Percentiles rank a stretch among this genome's conserved stretches.
Evolutionary conservation across 2,888 invertebrate genomes (phyloP).

Genomic region (Thyatira batis): DNA sequence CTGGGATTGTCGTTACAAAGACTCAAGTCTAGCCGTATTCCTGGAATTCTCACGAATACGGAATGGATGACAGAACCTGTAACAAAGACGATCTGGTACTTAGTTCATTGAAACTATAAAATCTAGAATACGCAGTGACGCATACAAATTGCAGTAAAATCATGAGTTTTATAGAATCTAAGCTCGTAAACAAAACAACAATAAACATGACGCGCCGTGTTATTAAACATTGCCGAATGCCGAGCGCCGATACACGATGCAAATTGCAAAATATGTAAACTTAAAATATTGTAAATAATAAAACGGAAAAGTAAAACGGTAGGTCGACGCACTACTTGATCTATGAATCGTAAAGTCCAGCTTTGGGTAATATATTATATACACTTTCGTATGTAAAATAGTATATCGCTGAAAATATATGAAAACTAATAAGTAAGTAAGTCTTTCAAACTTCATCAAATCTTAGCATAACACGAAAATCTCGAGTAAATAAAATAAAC

Average conservation of each 20-base stretch:
- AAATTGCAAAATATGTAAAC: background rate
- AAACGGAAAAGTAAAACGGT: background rate
- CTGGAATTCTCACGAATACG: background rate
- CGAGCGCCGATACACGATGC: background rate
- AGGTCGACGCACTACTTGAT: background rate
- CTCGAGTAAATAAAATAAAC: too few species aligned
- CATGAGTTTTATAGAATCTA: background rate
- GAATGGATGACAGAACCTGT: background rate
- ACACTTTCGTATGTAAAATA: too few species aligned
- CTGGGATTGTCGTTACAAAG: slow-evolving; percentile 29
- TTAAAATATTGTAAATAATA: background rate
- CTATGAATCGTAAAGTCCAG: too few species aligned
- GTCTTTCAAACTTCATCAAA: too few species aligned
- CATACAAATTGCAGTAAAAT: background rate
- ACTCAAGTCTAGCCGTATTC: background rate
- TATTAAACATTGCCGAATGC: background rate
- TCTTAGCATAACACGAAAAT: too few species aligned
- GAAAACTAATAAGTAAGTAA: too few species aligned
- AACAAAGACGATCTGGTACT: background rate
- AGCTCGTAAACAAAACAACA: background rate
- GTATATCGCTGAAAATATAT: too few species aligned
- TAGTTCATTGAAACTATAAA: background rate
- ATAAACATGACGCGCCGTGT: background rate
- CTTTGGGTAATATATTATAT: too few species aligned
- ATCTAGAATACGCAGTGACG: background rate